Conservation (phyloP, 2,113 vertebrate genomes). For the Perca schrenkii region DNA sequence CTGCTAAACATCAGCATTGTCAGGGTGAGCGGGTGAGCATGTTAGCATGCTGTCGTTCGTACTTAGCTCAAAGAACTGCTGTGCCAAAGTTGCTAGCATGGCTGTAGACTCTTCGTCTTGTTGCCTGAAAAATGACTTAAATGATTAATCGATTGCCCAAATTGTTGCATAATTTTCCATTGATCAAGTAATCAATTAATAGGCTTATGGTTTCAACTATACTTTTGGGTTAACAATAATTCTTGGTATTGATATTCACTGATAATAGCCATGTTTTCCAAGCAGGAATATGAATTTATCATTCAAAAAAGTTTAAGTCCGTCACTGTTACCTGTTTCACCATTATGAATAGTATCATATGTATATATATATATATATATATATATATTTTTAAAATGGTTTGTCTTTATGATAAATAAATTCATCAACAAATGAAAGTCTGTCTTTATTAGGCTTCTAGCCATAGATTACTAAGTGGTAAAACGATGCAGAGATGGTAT, state of each 20-base stretch:
- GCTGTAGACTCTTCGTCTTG: too few species aligned
- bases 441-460: background rate
- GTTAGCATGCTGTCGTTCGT: too few species aligned
- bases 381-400: background rate
- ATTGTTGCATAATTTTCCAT: background rate
- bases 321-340: background rate
- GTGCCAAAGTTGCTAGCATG: too few species aligned
- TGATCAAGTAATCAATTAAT: background rate
- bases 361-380: too few species aligned
- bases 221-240: background rate
- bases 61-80: too few species aligned
- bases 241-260: background rate
- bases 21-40: too few species aligned
- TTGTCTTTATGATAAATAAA: slow-evolving; percentile 9
- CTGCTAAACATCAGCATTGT: background rate
- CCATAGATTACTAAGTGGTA: background rate
- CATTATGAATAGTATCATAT: background rate
- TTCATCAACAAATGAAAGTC: slow-evolving; percentile 15
- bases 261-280: background rate
- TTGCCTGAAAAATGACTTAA: too few species aligned
- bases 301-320: background rate
- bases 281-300: background rate
- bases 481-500: background rate
- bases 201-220: too few species aligned
- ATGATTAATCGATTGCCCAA: too few species aligned